Conservation (phyloP, 1,140 invertebrate species). For the Aporrectodea caliginosa region DNA sequence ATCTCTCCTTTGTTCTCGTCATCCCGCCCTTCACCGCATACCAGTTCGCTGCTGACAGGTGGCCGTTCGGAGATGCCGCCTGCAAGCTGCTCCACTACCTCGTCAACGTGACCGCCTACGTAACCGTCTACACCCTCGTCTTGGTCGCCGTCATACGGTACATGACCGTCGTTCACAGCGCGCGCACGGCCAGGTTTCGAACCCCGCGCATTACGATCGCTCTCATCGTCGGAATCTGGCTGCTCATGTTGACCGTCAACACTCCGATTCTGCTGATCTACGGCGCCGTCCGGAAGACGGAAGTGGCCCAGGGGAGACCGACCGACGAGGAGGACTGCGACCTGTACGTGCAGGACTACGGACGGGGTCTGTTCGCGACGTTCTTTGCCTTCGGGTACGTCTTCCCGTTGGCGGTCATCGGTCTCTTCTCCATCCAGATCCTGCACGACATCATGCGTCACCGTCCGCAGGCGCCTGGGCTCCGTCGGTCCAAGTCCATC, state of each 20-base stretch:
- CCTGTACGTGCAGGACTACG: neutral
- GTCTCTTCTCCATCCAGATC: slow-evolving; percentile 8
- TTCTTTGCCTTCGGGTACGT: slow-evolving; percentile 20
- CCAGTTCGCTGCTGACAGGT: neutral
- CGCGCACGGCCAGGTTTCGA: slow-evolving; percentile 67
- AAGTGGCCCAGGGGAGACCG: no score
- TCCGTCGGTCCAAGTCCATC: neutral
- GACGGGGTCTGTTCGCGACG: neutral
- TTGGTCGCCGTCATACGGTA: slow-evolving; percentile 88
- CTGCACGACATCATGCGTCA: neutral
- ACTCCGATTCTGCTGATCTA: slow-evolving; percentile 13
- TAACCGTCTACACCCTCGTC: slow-evolving; percentile 82
- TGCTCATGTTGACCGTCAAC: slow-evolving; percentile 13
- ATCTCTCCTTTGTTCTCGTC: slow-evolving; percentile 14
- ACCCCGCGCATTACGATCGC: slow-evolving; percentile 67
- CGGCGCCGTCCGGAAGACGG: neutral
- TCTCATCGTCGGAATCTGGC: slow-evolving; percentile 19
- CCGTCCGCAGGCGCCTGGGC: no score
- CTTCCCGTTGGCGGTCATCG: slow-evolving; percentile 19
- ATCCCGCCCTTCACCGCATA: slow-evolving; percentile 5
- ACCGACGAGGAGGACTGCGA: neutral
- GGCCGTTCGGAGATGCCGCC: slow-evolving; percentile 12
- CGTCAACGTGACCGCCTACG: slow-evolving; percentile 72
- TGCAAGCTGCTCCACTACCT: slow-evolving; percentile 30
- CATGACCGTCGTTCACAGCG: slow-evolving; percentile 67